Percentiles rank a stretch among this genome's conserved stretches.
phyloP scores from a whole-genome alignment of 2,113 vertebrate species.

The Indicator maculatus region DNA sequence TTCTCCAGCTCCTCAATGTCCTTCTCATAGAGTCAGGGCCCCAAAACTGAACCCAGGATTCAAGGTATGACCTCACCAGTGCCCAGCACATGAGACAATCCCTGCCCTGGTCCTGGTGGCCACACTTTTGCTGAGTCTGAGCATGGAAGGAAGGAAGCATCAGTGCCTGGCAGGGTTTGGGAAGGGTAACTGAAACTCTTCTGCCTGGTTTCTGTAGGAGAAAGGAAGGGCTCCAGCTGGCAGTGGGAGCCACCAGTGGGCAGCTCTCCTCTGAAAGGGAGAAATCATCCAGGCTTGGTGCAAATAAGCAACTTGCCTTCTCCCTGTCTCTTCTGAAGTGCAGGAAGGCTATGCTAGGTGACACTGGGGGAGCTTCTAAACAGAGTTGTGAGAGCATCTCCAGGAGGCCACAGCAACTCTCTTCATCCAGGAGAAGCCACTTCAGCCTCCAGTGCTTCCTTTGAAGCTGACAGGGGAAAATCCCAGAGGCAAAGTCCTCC shows the following conservation, averaged over 20 bases:
- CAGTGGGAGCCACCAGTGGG: neutral
- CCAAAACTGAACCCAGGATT: too few relatives aligned
- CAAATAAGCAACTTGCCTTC: neutral
- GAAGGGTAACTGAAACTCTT: neutral
- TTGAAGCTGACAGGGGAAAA: neutral
- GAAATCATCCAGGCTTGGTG: accelerated
- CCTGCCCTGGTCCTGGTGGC: too few relatives aligned
- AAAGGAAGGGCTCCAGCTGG: neutral
- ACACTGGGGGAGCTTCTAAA: neutral
- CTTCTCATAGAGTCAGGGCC: too few relatives aligned
- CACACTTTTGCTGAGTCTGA: too few relatives aligned
- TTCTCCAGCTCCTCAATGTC: too few relatives aligned
- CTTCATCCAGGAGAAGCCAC: neutral
- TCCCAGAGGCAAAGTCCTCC: neutral
- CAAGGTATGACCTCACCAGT: too few relatives aligned
- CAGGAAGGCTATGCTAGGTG: neutral
- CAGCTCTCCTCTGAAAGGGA: neutral
- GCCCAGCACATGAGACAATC: too few relatives aligned
- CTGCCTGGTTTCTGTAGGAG: neutral
- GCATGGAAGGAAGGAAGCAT: accelerated
- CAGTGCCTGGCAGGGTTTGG: neutral
- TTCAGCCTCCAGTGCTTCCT: neutral
- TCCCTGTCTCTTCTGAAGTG: neutral
- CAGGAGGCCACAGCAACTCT: neutral
- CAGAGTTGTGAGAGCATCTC: neutral